Percentiles rank a stretch among this genome's conserved stretches.
Evolutionary conservation across 2,113 vertebrate species (phyloP).

Genomic region (Tylochromis polylepis): DNA sequence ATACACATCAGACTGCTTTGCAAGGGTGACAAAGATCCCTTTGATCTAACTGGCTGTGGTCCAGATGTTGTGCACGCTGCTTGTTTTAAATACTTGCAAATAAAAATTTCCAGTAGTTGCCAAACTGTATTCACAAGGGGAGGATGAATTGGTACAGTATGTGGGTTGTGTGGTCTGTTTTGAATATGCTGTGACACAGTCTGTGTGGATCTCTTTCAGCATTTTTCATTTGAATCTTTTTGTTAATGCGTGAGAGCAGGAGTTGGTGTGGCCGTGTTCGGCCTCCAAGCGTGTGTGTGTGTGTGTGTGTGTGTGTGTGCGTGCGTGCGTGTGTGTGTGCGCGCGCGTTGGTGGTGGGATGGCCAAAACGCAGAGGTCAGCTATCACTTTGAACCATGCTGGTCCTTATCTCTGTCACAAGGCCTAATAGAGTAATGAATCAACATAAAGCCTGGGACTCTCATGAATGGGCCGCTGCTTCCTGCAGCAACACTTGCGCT

Average conservation of each 20-base stretch:
- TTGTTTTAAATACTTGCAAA: neutral
- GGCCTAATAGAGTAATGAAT: constrained; percentile 74
- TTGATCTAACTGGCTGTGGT: neutral
- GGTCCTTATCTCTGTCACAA: constrained; percentile 72
- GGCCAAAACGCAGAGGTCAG: constrained; percentile 72
- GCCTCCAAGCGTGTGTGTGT: neutral
- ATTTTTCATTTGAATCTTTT: neutral
- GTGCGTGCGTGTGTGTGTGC: neutral
- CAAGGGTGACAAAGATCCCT: neutral
- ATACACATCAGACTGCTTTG: neutral
- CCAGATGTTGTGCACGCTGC: neutral
- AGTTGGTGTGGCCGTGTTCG: neutral
- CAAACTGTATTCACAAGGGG: neutral
- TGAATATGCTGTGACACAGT: neutral
- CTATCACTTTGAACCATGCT: constrained; percentile 73
- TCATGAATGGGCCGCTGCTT: constrained; percentile 54
- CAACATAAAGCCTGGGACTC: constrained; percentile 57
- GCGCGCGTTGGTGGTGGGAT: constrained; percentile 20
- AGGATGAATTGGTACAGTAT: neutral
- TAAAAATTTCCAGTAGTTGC: neutral
- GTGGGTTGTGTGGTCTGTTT: neutral
- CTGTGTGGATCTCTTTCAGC: neutral
- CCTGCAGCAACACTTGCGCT: constrained; percentile 38
- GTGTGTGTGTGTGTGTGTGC: neutral
- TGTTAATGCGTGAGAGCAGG: neutral